Evolutionary conservation across 2,113 vertebrate genomes (phyloP).

Genomic region (Thalassoma bifasciatum): DNA sequence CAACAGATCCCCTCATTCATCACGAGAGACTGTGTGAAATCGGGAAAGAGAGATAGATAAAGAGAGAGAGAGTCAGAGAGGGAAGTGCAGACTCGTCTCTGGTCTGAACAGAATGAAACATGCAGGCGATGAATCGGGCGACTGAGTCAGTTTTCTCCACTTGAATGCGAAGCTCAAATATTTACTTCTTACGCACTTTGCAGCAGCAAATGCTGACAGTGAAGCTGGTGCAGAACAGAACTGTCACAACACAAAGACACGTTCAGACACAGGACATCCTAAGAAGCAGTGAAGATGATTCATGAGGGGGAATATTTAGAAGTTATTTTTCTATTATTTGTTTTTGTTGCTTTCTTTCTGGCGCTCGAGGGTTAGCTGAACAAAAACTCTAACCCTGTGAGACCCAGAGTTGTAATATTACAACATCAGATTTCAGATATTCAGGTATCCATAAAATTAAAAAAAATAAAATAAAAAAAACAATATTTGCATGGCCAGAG

Average conservation of each 20-base stretch:
- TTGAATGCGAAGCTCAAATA: constrained; percentile 7
- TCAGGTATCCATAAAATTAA: too few relatives aligned
- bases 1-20: constrained; percentile 62
- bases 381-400: too few relatives aligned
- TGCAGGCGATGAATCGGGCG: constrained; percentile 20
- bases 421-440: too few relatives aligned
- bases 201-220: background rate
- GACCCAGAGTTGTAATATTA: too few relatives aligned
- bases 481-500: too few relatives aligned
- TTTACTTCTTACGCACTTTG: background rate
- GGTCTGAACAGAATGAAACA: constrained; percentile 7
- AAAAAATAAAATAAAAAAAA: too few relatives aligned
- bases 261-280: too few relatives aligned
- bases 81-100: constrained; percentile 23
- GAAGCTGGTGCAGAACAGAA: background rate
- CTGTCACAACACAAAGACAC: too few relatives aligned
- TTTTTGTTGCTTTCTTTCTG: too few relatives aligned
- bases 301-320: background rate
- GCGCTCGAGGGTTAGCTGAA: too few relatives aligned
- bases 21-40: constrained; percentile 45
- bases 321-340: too few relatives aligned
- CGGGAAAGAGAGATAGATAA: constrained; percentile 7
- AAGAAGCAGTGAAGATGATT: background rate
- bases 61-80: too few relatives aligned
- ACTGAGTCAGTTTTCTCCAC: constrained; percentile 31